Base-by-base conservation (phyloP, 2,113 vertebrate species). In the Alligator sinensis region DNA sequence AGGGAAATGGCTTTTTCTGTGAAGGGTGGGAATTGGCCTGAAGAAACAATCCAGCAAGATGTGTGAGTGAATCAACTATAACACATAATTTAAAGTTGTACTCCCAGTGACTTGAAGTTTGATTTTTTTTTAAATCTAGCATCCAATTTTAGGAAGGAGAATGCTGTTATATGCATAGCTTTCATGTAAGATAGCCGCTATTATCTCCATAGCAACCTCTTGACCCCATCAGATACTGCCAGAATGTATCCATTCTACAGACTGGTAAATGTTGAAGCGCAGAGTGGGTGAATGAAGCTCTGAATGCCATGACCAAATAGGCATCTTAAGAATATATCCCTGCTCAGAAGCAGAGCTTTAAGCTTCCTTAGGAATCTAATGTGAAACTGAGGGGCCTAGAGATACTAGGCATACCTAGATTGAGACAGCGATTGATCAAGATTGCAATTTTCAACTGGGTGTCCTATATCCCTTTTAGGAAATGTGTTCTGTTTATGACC, bases 401-500 rank as follows among this genome's bases (percentile, higher is more conserved):
- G 47, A 47, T 47, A 47, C 47, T 9, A 9, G 2, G 47, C 47
- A 47, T 47, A 47, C 47, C 47, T 47, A 47, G 47, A 47, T 9
- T 47, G 47, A 47, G 47, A 47, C 47, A 47, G 2, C 13, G 38
- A 24, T 2, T 66, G 19, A 4, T 79, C 18, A 86, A 10, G 19
- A 80, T 82, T 68, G 5, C 21, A 60, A 22, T 1, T 85, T 77
- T 70, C 4, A 4, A 78, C 55, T 76, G 58, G 27, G 38, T 3
- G 0, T 85, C 34, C n/a, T 4, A 21, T 21, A 16, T 61, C 30
- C 58, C 1, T 86, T 58, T 86, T 81, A 81, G 7, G 61, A 64
- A 1, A 13, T 11, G 2, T 6, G 38, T 12, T 0, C 6, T 30
- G 6, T 3, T 78, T n/a, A 38, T 38, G 38, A 38, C 38, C 38